Evolutionary conservation across 2,113 vertebrate genomes (phyloP).

Genomic region (Lasiurus cinereus): DNA sequence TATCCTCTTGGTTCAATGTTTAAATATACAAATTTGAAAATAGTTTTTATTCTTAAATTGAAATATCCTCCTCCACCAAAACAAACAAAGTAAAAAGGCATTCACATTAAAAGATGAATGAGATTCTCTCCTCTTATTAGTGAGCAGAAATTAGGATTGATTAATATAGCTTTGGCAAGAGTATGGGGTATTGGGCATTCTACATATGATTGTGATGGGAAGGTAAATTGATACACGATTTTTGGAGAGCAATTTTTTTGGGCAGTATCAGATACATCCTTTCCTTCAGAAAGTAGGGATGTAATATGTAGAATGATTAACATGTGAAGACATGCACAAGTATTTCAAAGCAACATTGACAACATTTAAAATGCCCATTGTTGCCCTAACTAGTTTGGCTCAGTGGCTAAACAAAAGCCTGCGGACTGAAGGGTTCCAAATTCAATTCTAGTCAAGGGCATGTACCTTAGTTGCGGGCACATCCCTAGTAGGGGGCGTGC

Average conservation of each 20-base stretch:
- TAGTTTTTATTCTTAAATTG: constrained; percentile 47
- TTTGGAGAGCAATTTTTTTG: neutral
- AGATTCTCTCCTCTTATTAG: neutral
- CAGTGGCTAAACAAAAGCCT: no score
- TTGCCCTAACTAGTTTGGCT: neutral
- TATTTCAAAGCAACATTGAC: constrained; percentile 25
- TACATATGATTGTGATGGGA: constrained; percentile 13
- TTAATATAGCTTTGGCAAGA: constrained; percentile 48
- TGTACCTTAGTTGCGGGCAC: no score
- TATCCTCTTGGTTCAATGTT: constrained; percentile 36
- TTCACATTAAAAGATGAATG: constrained; percentile 54
- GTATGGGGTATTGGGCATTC: neutral
- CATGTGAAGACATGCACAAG: neutral
- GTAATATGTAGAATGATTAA: constrained; percentile 56
- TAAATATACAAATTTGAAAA: constrained; percentile 46
- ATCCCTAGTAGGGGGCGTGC: no score
- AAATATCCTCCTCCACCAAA: neutral
- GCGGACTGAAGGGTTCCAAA: no score
- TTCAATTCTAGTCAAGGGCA: no score
- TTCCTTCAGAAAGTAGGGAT: neutral
- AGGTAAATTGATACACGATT: neutral
- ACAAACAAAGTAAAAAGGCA: constrained; percentile 16
- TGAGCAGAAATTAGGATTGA: neutral
- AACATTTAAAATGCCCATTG: constrained; percentile 17
- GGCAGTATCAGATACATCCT: neutral